Evolutionary conservation across 37 sponge, comb jelly and placozoan genomes (phyloP), one percentile per base, ranked within the genome.

Genomic region (Halichondria panicea): DNA sequence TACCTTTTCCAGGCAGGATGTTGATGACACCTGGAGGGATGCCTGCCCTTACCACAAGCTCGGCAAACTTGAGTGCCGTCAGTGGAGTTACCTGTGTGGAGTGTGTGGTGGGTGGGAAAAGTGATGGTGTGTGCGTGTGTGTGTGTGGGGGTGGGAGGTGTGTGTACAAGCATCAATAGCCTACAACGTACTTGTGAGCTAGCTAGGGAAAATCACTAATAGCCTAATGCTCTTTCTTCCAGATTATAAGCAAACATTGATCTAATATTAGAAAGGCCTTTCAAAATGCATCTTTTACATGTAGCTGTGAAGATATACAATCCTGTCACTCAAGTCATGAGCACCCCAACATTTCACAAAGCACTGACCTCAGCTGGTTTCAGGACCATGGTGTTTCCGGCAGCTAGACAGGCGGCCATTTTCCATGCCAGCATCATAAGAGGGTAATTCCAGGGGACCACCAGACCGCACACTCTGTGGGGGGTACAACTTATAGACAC

Each of bases 361-460:
- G n/a, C n/a, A n/a, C n/a, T n/a, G 24, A 89, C 93, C 74, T 93
- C 81, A 30, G 97, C 97, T 45, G 97, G 97, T 68, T 96, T 96
- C 36, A 96, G 85, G 7, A 96, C 82, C 9, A 89, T 78, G 43
- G 93, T 93, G 75, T 96, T 96, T 0, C 97, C 97, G 24, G 93
- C 93, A n/a, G 93, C 93, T 11, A 96, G 88, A 68, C 91, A 89
- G 33, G 97, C 79, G 7, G 72, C 85, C 84, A 96, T 87, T 72
- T 96, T 96, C 93, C 93, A 92, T 0, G 96, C 93, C 67, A 93
- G 41, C 93, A 96, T 96, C 93, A 92, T 92, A 25, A 96, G 83
- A 19, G 97, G 97, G 53, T 96, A 96, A 77, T 96, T 96, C 97
- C 97, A 96, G 24, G 93, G 93, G 4, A 96, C 86, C 27, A 95